These are phyloP conservation scores for Phycodurus eques DNA, from an alignment of 2,113 vertebrate species.

Conservation along the genomic window DNA sequence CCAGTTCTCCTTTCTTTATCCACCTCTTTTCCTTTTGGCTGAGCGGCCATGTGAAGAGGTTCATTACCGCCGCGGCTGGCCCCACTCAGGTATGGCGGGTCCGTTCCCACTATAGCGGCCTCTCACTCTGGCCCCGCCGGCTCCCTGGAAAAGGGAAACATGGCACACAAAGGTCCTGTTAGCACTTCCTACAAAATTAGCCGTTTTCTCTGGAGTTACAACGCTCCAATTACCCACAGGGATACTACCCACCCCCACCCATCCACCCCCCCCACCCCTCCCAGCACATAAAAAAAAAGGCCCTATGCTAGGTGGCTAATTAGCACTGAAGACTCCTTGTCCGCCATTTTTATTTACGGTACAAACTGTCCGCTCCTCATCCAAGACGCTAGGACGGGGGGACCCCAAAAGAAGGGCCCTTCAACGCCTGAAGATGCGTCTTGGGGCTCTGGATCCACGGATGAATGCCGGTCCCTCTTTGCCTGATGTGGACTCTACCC, in stretches of 20 bases:
- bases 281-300: constrained; percentile 78
- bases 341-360: constrained; percentile 74
- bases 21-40: constrained; percentile 79
- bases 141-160: constrained; percentile 99
- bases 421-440: constrained; percentile 32
- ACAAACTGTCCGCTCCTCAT: constrained; percentile 43
- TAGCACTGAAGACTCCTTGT: constrained; percentile 93
- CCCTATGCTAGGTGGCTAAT: constrained; percentile 95
- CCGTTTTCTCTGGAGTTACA: constrained; percentile 99
- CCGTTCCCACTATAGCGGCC: constrained; percentile 89
- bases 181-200: constrained; percentile 99
- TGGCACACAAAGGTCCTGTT: constrained; percentile 99
- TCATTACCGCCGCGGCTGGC: constrained; percentile 92
- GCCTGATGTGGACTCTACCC: constrained; percentile 6
- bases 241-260: constrained; percentile 72
- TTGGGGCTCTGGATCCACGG: constrained; percentile 31
- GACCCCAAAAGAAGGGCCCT: constrained; percentile 36
- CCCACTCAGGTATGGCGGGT: constrained; percentile 86
- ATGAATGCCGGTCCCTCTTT: constrained; percentile 29
- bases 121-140: constrained; percentile 76
- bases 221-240: constrained; percentile 98
- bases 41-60: constrained; percentile 98
- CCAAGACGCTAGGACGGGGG: constrained; percentile 45
- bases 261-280: constrained; percentile 67
- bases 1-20: constrained; percentile 70